Percentiles rank a stretch among this genome's conserved stretches.
Conservation (phyloP, 2,797 vertebrate species). For the Limnodromus scolopaceus region DNA sequence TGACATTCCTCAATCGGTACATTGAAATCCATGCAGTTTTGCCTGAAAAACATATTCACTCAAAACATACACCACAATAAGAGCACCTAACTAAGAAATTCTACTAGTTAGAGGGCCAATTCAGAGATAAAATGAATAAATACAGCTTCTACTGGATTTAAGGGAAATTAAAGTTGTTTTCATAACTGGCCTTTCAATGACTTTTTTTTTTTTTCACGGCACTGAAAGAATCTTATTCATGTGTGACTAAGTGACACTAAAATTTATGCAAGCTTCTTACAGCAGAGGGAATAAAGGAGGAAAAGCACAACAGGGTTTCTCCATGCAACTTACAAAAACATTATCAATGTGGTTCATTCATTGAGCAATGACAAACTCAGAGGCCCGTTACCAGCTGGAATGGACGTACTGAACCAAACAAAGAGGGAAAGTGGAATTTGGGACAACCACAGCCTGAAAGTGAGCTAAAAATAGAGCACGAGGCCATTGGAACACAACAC, state of each 20-base stretch:
- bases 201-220: not conserved
- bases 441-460: not conserved
- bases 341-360: slow-evolving; percentile 33
- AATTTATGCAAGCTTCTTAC: slow-evolving; percentile 48
- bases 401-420: not conserved
- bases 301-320: slow-evolving; percentile 42
- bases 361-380: not conserved
- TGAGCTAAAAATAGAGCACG: not conserved
- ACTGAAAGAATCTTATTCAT: slow-evolving; percentile 55
- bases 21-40: not conserved
- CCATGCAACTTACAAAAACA: not conserved
- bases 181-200: not conserved
- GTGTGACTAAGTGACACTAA: slow-evolving; percentile 16
- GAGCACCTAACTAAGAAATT: not conserved
- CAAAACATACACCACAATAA: not conserved
- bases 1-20: not conserved
- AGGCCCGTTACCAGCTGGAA: not conserved
- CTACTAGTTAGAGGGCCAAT: not conserved
- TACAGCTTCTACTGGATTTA: not conserved
- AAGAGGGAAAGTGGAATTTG: not conserved
- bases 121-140: not conserved
- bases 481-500: not conserved
- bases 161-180: not conserved
- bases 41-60: not conserved
- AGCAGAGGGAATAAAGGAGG: slow-evolving; percentile 28